phyloP scores from a whole-genome alignment of 2,797 vertebrate genomes.

The Helarctos malayanus region DNA sequence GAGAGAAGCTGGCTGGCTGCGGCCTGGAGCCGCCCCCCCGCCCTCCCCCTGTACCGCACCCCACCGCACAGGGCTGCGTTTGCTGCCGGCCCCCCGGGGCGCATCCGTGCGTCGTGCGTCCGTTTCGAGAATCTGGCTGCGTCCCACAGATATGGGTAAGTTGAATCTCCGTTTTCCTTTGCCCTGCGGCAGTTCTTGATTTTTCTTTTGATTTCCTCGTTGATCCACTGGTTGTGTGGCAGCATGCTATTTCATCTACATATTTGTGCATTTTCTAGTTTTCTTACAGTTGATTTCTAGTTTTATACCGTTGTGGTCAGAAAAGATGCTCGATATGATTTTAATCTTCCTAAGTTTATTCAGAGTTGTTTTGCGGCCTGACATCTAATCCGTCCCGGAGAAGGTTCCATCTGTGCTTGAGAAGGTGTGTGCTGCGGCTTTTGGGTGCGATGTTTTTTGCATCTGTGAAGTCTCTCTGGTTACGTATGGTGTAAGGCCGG shows the following conservation, averaged over 20 bases:
- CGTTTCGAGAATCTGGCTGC: not conserved
- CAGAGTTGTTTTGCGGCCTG: not conserved
- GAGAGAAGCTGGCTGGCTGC: not conserved
- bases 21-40: too few species aligned
- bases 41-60: too few species aligned
- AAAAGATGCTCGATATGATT: not conserved
- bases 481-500: not conserved
- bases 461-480: not conserved
- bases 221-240: not conserved
- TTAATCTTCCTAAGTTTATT: not conserved
- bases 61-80: too few species aligned
- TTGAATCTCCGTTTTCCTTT: not conserved
- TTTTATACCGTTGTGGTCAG: not conserved
- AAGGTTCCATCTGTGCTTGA: not conserved
- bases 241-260: not conserved
- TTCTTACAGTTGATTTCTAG: not conserved
- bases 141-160: not conserved
- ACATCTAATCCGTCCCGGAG: not conserved
- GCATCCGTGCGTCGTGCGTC: too few species aligned
- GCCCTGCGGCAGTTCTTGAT: not conserved
- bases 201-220: not conserved
- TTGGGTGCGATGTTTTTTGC: not conserved
- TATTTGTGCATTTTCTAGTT: not conserved
- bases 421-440: not conserved
- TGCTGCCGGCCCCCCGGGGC: too few species aligned